These are phyloP conservation scores for Beris chalybata DNA, from an alignment of 2,888 invertebrate genomes.

Conservation along the genomic window DNA sequence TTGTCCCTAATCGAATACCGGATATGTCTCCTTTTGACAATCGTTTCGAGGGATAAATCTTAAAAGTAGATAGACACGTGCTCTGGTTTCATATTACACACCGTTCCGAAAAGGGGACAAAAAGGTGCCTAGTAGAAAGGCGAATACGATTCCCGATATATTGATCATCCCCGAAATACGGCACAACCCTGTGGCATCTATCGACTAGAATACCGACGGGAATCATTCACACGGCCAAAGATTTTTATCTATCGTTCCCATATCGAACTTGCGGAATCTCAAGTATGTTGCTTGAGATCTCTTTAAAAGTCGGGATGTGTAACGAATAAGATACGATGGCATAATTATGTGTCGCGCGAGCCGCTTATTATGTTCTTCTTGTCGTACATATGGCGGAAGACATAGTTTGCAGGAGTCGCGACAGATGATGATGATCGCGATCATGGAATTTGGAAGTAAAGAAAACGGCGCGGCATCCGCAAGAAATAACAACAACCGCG, in stretches of 20 bases:
- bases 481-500: slow-evolving; percentile 10
- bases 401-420: slow-evolving; percentile 20
- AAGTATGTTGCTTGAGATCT: too few species aligned
- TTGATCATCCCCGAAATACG: not conserved
- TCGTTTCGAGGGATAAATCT: slow-evolving; percentile 17
- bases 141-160: not conserved
- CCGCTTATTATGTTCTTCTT: too few species aligned
- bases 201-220: too few species aligned
- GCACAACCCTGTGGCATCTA: too few species aligned
- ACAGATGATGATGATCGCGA: slow-evolving; percentile 17
- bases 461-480: slow-evolving; percentile 18
- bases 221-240: too few species aligned
- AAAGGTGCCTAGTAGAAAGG: slow-evolving; percentile 10
- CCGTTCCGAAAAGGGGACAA: slow-evolving; percentile 23
- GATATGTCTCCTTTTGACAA: slow-evolving; percentile 10
- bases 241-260: too few species aligned
- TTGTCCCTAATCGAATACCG: slow-evolving; percentile 7
- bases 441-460: not conserved
- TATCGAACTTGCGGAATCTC: too few species aligned
- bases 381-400: too few species aligned
- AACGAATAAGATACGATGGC: too few species aligned
- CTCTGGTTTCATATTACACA: slow-evolving; percentile 31
- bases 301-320: too few species aligned
- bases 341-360: too few species aligned
- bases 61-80: slow-evolving; percentile 31